Conservation (phyloP, 2,113 vertebrate species). For the Lepus europaeus region DNA sequence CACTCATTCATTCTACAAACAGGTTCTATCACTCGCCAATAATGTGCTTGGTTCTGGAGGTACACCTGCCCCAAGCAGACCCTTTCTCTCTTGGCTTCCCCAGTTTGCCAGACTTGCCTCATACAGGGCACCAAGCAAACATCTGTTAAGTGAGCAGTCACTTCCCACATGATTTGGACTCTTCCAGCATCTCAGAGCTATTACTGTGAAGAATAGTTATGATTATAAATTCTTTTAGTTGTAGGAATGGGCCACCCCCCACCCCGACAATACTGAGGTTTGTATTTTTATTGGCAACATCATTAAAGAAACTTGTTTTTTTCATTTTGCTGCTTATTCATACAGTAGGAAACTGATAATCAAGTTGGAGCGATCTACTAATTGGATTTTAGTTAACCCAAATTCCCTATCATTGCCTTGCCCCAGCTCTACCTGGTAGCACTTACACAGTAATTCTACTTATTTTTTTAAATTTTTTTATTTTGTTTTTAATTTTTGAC, state of each 20-base stretch:
- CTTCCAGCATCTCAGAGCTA: neutral
- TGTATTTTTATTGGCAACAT: constrained; percentile 12
- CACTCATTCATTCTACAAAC: neutral
- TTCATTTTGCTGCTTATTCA: neutral
- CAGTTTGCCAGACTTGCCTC: neutral
- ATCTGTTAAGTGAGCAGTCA: neutral
- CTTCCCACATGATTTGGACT: neutral
- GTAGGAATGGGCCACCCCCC: neutral
- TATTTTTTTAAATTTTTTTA: neutral
- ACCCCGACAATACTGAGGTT: neutral
- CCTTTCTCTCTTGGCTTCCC: neutral
- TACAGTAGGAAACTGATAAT: neutral
- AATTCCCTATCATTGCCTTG: neutral
- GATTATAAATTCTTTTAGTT: constrained; percentile 2
- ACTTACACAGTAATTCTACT: neutral
- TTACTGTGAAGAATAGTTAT: neutral
- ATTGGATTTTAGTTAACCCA: neutral
- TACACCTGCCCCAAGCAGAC: neutral
- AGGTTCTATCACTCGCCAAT: neutral
- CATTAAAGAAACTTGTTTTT: constrained; percentile 22
- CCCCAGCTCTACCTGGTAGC: neutral
- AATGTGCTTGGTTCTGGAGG: neutral
- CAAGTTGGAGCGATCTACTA: neutral
- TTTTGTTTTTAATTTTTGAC: no score
- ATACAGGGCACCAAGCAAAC: neutral